phyloP scores from a whole-genome alignment of 2,797 vertebrate species.

The Tangara arthus region DNA sequence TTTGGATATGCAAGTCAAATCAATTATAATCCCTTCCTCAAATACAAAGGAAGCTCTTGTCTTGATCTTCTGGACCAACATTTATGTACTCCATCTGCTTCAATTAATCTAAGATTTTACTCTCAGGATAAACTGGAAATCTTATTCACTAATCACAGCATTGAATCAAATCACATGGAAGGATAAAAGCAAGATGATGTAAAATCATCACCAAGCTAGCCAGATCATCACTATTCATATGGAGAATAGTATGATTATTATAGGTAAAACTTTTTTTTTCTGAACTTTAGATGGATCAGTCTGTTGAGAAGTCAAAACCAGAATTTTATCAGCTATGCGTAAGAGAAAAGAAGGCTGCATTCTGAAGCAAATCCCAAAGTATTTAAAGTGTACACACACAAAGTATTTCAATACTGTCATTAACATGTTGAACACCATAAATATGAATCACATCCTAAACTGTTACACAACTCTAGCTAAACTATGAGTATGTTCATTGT shows the following conservation, averaged over 20 bases:
- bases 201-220: background rate
- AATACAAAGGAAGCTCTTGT: background rate
- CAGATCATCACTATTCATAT: background rate
- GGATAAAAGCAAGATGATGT: background rate
- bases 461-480: background rate
- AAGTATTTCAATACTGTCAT: background rate
- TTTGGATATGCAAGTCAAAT: background rate
- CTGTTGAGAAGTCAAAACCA: background rate
- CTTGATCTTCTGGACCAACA: background rate
- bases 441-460: background rate
- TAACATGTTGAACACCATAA: background rate
- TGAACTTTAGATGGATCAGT: background rate
- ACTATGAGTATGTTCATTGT: background rate
- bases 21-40: background rate
- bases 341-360: background rate
- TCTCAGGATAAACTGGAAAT: background rate
- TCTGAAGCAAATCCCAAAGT: background rate
- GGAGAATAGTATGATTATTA: background rate
- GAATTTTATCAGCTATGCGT: background rate
- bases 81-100: background rate
- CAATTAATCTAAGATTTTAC: background rate
- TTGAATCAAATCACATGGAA: background rate
- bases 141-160: background rate
- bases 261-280: background rate
- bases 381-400: background rate